Evolutionary conservation across 35 echinoderm and acorn worm species (phyloP), one percentile per base, ranked within the genome.

Genomic region (Strongylocentrotus purpuratus): DNA sequence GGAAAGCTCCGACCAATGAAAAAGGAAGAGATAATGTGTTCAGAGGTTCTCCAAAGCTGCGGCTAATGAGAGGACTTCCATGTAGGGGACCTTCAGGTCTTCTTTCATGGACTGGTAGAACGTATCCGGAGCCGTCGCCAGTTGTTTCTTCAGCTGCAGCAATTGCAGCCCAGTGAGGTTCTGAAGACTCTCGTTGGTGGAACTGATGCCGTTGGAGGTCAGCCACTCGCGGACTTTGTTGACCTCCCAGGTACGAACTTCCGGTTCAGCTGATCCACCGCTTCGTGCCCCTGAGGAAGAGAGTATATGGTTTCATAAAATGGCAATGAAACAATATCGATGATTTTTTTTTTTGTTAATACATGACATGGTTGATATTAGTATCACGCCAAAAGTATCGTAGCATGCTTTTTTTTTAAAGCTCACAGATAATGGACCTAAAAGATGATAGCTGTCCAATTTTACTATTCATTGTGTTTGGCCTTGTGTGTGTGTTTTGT

Each of bases 111-210:
- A 89, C 25, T 35, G 32, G 20, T 45, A 89, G 87, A 89, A 89
- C 0, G 45, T 45, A 12, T 89, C 87, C 33, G 87, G 87, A 33
- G 45, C 87, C 32, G 87, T 89, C 5, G 33, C 2, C 9, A 33
- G 87, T 20, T 89, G 87, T 31, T 89, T 89, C 87, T 89, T 89
- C 2, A 89, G 11, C 87, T 89, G 87, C 87, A 89, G 32, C 45
- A 89, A 89, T 46, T 89, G 87, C 45, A 18, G 2, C 45, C 87
- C 87, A 7, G 32, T 89, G 12, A 89, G 20, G 45, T 41, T 89
- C 87, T 89, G 32, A 33, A 89, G 31, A 89, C 45, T 33, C 87
- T 89, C 45, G 87, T 46, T 89, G 32, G 12, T 33, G 5, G 87
- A 89, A 4, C 13, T 89, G 45, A 89, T 14, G 87, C 87, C 32